These are phyloP conservation scores for Phyllostomus hastatus DNA, from an alignment of 2,113 vertebrate species.

Conservation along the genomic window DNA sequence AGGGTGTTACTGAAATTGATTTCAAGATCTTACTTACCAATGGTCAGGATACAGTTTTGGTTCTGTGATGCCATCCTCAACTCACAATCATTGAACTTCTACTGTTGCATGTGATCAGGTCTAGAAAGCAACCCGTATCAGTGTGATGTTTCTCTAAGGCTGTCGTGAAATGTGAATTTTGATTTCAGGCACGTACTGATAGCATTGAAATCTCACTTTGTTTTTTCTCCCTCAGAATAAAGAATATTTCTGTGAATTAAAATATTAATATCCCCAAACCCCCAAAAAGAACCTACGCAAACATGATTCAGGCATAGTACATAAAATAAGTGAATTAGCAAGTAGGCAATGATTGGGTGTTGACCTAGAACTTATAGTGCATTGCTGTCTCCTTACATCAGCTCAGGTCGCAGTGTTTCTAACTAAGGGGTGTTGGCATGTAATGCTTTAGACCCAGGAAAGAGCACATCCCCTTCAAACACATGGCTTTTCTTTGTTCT, in stretches of 20 bases:
- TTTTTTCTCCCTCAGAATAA: background rate
- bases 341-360: accelerated
- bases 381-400: background rate
- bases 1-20: background rate
- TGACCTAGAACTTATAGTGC: background rate
- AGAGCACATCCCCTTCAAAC: background rate
- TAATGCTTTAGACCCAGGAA: background rate
- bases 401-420: background rate
- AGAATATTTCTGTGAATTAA: background rate
- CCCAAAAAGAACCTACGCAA: background rate
- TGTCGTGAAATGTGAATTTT: background rate
- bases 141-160: background rate
- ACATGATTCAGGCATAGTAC: background rate
- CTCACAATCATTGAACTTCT: background rate
- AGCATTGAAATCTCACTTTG: background rate
- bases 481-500: background rate
- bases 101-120: background rate
- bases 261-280: background rate
- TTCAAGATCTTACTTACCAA: too few relatives aligned
- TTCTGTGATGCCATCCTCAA: background rate
- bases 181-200: background rate
- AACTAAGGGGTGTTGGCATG: too few relatives aligned
- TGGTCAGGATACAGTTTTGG: accelerated
- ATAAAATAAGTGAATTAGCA: background rate
- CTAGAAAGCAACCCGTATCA: background rate